Evolutionary conservation across 2,888 invertebrate species (phyloP), one percentile per base, ranked within the genome.

Genomic region (Cremastinae sp.): DNA sequence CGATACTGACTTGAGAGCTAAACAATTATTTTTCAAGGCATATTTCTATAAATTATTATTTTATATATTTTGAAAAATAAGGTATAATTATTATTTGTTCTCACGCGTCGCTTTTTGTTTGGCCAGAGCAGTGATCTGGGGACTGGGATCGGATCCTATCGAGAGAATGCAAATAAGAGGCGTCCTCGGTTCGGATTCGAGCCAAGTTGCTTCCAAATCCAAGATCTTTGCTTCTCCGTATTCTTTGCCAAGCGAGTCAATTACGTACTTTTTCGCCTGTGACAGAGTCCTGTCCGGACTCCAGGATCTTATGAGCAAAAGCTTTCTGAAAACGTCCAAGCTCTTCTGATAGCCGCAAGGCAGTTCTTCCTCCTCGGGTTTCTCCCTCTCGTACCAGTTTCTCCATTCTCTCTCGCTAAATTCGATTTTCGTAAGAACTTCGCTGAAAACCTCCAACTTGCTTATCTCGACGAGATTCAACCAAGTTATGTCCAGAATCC

Each of bases 401-500:
- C 94, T 93, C 97, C 97, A 97, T 83, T 97, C 97, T 81, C 94
- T 94, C 87, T 98, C 98, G 86, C 95, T 96, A 4, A 93, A 91
- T 80, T 96, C 93, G 83, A 98, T 97, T 94, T 95, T 95, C 41
- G 92, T 92, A 18, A 98, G 90, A 59, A 98, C 93, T 82, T 95
- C 95, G 0, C 92, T 91, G 89, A 98, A 98, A 9, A 92, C 94
- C 28, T 94, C 92, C 66, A 98, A 89, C 88, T 96, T 96, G 86
- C 95, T 96, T 16, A 98, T 96, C 90, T 97, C 97, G 0, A 98
- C 98, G 79, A 98, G 91, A 91, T 98, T 98, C 43, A 98, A 90
- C 98, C 98, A 98, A 0, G 98, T 97, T 79, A 98, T 96, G 85
- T 98, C 98, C 65, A 97, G 91, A 84, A 98, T 97, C 98, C 98